Percentiles rank a stretch among this genome's conserved stretches.
Conservation (phyloP, 2,113 vertebrate species). For the Hyperoodon ampullatus region DNA sequence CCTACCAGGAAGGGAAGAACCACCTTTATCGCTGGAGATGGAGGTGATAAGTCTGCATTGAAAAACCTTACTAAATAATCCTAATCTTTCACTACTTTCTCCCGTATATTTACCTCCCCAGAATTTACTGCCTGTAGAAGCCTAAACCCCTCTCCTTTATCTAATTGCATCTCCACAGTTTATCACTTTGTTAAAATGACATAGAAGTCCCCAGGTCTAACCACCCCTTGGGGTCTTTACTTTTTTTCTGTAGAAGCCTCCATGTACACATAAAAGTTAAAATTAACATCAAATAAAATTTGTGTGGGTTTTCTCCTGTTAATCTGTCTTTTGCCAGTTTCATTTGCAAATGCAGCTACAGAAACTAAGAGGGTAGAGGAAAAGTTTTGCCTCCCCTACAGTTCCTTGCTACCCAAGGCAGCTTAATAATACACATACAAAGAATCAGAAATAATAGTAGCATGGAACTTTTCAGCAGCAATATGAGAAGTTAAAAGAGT, state of each 20-base stretch:
- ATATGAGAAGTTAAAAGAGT: not conserved
- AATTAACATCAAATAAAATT: not conserved
- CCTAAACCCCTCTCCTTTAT: not conserved
- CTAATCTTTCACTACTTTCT: not conserved
- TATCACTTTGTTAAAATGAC: not conserved
- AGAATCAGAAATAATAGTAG: not conserved
- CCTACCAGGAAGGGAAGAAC: accelerated
- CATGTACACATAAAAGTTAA: not conserved
- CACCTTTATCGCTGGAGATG: not conserved
- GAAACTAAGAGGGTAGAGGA: not conserved
- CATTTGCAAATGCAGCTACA: not conserved
- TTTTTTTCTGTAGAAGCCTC: not conserved
- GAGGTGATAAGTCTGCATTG: not conserved
- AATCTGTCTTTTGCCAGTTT: not conserved
- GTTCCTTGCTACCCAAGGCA: not conserved
- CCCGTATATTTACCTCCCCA: not conserved
- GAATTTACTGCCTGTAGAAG: not conserved
- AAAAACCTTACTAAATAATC: not conserved
- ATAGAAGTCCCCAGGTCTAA: too few relatives aligned
- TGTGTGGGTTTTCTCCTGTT: not conserved
- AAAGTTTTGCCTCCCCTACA: not conserved
- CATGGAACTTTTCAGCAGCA: not conserved
- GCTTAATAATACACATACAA: not conserved
- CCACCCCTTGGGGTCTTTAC: not conserved
- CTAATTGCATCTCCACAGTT: not conserved